Conservation (phyloP, 1,140 invertebrate species). For the Rhagoletis pomonella region DNA sequence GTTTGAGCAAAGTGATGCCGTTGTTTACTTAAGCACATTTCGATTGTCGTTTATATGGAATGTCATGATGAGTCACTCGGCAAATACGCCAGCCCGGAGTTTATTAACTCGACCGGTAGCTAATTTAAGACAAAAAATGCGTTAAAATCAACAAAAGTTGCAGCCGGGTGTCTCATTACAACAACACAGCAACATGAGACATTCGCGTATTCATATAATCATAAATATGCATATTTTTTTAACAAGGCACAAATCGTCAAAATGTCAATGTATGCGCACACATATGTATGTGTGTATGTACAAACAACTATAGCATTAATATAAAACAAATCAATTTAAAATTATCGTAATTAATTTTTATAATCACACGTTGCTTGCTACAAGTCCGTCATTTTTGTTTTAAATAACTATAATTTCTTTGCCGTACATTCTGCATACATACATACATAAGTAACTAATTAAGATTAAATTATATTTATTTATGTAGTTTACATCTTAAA, state of each 20-base stretch:
- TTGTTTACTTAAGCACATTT: not conserved
- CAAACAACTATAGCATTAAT: not conserved
- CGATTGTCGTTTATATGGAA: slow-evolving; percentile 1
- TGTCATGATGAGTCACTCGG: slow-evolving; percentile 12
- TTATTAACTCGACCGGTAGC: not conserved
- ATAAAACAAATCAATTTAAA: not conserved
- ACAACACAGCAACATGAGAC: not conserved
- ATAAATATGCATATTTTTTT: slow-evolving; percentile 32
- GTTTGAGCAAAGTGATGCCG: not conserved
- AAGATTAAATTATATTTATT: not conserved
- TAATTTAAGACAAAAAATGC: slow-evolving; percentile 35
- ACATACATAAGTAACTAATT: not conserved
- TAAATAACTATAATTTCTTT: not conserved
- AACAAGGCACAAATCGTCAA: not conserved
- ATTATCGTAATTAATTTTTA: not conserved
- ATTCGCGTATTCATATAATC: not conserved
- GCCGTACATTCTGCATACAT: not conserved
- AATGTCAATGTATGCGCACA: not conserved
- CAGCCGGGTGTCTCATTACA: not conserved
- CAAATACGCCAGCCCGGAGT: not conserved
- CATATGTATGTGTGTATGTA: not conserved
- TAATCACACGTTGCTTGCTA: not conserved
- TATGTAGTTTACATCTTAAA: no score
- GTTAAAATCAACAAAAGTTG: slow-evolving; percentile 10
- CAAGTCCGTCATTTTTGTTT: not conserved